Conservation (phyloP, 2,888 invertebrate genomes). For the Ochlodes sylvanus region DNA sequence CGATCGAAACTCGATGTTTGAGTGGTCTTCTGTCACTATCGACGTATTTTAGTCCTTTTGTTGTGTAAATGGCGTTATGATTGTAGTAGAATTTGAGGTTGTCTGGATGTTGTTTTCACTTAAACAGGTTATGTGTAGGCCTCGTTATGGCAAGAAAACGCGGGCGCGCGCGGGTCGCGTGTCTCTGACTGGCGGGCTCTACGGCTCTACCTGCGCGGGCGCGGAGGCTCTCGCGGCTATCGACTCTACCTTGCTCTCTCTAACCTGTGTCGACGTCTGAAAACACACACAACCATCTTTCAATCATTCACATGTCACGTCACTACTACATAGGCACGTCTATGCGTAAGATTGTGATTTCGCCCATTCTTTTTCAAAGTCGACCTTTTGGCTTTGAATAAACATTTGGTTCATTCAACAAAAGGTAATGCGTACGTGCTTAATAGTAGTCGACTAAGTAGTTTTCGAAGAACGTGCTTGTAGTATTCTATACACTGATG, state of each 20-base stretch:
- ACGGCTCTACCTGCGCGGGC: constrained; percentile 61
- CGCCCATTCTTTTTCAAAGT: constrained; percentile 38
- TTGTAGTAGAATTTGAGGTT: constrained; percentile 48
- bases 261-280: constrained; percentile 54
- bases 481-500: no score
- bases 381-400: constrained; percentile 10
- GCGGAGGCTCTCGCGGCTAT: constrained; percentile 66
- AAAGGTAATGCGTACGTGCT: neutral
- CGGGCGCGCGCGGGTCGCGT: constrained; percentile 73
- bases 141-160: constrained; percentile 55
- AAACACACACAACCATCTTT: constrained; percentile 47
- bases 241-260: constrained; percentile 64
- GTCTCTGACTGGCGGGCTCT: constrained; percentile 61
- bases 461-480: no score
- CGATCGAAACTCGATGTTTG: constrained; percentile 47
- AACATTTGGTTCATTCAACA: neutral
- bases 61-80: constrained; percentile 37
- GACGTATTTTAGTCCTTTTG: constrained; percentile 39
- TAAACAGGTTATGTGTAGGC: constrained; percentile 57
- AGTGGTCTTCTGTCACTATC: constrained; percentile 36
- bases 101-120: constrained; percentile 57
- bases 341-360: constrained; percentile 37
- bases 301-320: constrained; percentile 48
- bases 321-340: constrained; percentile 35
- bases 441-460: neutral